Conservation (phyloP, 2,888 invertebrate species). For the Quadroppia sp. region DNA sequence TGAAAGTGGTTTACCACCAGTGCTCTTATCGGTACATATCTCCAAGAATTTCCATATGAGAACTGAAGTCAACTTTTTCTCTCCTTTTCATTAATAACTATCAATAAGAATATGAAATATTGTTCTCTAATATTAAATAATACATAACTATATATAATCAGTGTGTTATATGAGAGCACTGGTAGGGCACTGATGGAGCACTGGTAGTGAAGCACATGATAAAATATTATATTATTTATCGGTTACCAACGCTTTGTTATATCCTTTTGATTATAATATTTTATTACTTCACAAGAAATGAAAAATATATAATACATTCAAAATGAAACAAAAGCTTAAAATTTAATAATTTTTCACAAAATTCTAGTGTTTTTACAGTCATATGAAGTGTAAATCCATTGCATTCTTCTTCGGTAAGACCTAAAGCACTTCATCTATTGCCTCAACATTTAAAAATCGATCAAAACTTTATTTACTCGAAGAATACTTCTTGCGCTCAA, state of each 20-base stretch:
- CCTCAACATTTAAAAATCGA: conserved; percentile 29
- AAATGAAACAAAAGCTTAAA: conserved; percentile 12
- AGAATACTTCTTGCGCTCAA: background rate
- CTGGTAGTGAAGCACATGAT: background rate
- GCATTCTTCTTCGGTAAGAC: background rate
- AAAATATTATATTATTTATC: background rate
- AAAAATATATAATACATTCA: background rate
- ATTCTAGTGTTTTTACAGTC: too few species aligned
- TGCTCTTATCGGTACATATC: background rate
- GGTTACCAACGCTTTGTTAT: background rate
- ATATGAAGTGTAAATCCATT: too few species aligned
- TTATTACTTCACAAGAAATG: background rate
- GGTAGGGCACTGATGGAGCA: too few species aligned
- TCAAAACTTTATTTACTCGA: conserved; percentile 26
- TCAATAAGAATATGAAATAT: background rate
- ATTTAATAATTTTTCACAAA: conserved; percentile 6
- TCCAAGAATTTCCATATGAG: background rate
- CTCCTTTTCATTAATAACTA: conserved; percentile 1
- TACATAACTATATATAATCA: conserved; percentile 7
- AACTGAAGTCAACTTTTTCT: background rate
- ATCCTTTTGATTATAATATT: conserved; percentile 9
- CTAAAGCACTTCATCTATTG: background rate
- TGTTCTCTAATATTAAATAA: background rate
- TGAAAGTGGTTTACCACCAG: background rate
- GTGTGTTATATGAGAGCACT: conserved; percentile 14